Evolutionary conservation across 1,140 invertebrate genomes (phyloP), one percentile per base, ranked within the genome.

Genomic region (Halictus rubicundus): DNA sequence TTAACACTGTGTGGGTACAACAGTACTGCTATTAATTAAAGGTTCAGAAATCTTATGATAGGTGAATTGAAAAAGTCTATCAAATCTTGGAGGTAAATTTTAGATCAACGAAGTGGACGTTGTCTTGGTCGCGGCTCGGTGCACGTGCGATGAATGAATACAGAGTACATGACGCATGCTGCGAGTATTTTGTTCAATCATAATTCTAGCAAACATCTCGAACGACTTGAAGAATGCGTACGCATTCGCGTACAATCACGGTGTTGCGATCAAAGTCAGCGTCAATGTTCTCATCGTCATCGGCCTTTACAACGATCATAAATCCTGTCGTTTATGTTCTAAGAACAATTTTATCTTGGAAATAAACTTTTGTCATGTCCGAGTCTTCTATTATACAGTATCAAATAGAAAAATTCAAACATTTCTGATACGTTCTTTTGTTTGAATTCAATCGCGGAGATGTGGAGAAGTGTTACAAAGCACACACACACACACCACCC

Each of bases 171-270:
- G 68, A 78, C 75, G 75, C 75, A 78, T n/a, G 19, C 16, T 1
- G 0, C 2, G 46, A 71, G 19, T n/a, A 78, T 78, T 78, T 16
- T 42, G 32, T 71, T 77, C 70, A 71, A 78, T 78, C 68, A 71
- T 78, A 71, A 54, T 78, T 27, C 23, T 32, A 25, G 32, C 32
- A 54, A 23, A 19, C 39, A 64, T n/a, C 3, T 19, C 39, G n/a
- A 12, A 10, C 21, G 5, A 39, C 42, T 19, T 54, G 32, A 4
- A 52, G 37, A 78, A 72, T 64, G 68, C 59, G 76, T 71, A 42
- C 39, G 39, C 39, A 9, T 0, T 42, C 39, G 39, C 39, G 70
- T 42, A 19, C 68, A 63, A 65, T 23, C 32, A 1, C 42, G 27
- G 14, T 64, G 68, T 57, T 16, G 21, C 21, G 54, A 32, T 21